Percentiles rank a stretch among this genome's conserved stretches.
phyloP scores from a whole-genome alignment of 2,113 vertebrate genomes.

The Illadopsis cleaveri region DNA sequence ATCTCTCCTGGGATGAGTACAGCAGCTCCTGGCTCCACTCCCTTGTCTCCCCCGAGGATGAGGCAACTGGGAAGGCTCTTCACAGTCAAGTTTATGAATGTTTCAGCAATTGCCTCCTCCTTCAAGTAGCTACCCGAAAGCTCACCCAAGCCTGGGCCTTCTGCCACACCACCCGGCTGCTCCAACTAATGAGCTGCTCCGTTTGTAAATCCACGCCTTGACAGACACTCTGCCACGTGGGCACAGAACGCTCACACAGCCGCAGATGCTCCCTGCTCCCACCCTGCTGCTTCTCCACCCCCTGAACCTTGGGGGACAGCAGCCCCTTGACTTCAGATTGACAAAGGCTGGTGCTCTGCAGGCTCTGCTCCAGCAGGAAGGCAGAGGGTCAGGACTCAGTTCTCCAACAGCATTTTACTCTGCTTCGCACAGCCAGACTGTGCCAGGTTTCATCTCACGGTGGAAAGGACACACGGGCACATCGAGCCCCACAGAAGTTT shows the following conservation, averaged over 20 bases:
- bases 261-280: background rate
- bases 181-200: background rate
- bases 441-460: accelerated
- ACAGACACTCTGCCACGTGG: background rate
- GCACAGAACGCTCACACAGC: background rate
- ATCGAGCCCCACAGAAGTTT: background rate
- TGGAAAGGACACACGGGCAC: background rate
- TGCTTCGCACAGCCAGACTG: background rate
- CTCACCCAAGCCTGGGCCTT: background rate
- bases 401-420: background rate
- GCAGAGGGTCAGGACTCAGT: background rate
- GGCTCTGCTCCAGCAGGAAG: background rate
- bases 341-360: background rate
- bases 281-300: background rate
- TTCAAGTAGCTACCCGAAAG: background rate
- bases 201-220: background rate
- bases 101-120: background rate
- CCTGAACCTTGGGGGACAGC: background rate
- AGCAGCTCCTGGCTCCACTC: background rate
- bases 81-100: background rate
- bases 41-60: accelerated
- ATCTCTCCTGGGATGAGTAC: background rate
- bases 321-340: background rate
- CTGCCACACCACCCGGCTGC: background rate
- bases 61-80: background rate